A percentile compares a stretch with the other conserved stretches of the same genome.
phyloP scores from a whole-genome alignment of 2,113 vertebrate genomes.

The Mus musculus region DNA sequence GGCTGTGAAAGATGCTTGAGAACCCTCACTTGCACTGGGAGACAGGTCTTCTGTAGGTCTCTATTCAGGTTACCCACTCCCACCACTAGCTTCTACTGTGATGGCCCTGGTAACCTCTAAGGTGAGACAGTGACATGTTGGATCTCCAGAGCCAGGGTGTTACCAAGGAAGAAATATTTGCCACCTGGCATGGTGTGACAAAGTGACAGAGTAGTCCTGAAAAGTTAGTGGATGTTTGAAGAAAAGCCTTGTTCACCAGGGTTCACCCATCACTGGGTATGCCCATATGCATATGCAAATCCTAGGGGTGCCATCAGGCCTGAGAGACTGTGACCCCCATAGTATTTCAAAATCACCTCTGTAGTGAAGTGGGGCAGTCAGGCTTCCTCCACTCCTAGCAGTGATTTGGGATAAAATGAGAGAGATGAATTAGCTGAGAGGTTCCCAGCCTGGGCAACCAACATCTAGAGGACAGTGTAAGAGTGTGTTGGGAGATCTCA shows the following conservation, averaged over 20 bases:
- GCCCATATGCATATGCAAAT: neutral
- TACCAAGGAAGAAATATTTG: neutral
- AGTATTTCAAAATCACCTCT: accelerated
- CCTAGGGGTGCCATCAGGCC: neutral
- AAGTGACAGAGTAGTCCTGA: neutral
- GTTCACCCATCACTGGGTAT: accelerated
- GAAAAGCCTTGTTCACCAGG: neutral
- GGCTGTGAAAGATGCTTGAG: accelerated
- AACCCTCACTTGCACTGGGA: neutral
- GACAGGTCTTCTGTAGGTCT: neutral
- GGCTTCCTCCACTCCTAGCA: neutral
- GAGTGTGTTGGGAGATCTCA: too few species aligned
- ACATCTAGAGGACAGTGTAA: neutral
- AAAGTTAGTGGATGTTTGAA: too few species aligned
- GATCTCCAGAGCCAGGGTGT: neutral
- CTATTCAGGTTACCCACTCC: neutral
- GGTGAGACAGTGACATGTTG: neutral
- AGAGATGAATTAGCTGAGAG: accelerated
- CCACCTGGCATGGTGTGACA: neutral
- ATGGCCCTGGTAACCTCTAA: too few species aligned
- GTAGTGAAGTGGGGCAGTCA: accelerated
- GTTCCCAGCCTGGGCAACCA: accelerated
- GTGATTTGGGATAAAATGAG: neutral
- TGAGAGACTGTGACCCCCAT: neutral
- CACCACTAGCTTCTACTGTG: too few species aligned